Base-by-base conservation (phyloP, 2,797 vertebrate genomes). In the Pterois miles region DNA sequence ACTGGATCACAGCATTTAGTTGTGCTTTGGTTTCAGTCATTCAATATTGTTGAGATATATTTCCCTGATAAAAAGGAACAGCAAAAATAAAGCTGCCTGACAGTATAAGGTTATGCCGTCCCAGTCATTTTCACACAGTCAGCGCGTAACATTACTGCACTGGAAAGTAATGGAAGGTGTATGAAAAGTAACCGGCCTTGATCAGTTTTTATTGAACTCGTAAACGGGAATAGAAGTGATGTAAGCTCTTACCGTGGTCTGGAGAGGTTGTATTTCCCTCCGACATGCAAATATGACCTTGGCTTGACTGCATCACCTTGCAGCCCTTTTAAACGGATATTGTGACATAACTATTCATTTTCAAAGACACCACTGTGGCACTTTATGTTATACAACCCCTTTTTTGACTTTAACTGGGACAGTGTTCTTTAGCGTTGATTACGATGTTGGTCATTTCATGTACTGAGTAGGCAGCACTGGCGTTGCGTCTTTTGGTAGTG, bases 121-220 rank as follows among this genome's bases (percentile, higher is more conserved):
- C 8, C 8, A 13, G 25, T 53, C 53, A 13, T 75, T 74, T 70
- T 10, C 59, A 60, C 43, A 25, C 12, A 69, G 6, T 78, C 71
- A 63, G 67, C 57, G 69, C 29, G 40, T 70, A 81, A 50, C 56
- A 25, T 64, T 27, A 50, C 29, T 40, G 33, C 4, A 36, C 8
- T 16, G 29, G 16, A 12, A 71, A 64, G 54, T 60, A 48, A 31
- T 82, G 43, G 71, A 67, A 59, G 65, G 27, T 29, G 20, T 50
- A 38, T 67, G 33, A 86, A 80, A 69, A 63, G 54, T 36, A 62
- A 63, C 23, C 40, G 77, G 34, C 57, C 74, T 71, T 77, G 62
- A 43, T 60, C 14, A 1, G 13, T 40, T 74, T 83, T 70, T 60
- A 82, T 82, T 73, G 23, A 40, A 65, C n/a, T 65, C 36, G 23